Base-by-base conservation (phyloP, 2,797 vertebrate species). In the Orestias chungarensis region DNA sequence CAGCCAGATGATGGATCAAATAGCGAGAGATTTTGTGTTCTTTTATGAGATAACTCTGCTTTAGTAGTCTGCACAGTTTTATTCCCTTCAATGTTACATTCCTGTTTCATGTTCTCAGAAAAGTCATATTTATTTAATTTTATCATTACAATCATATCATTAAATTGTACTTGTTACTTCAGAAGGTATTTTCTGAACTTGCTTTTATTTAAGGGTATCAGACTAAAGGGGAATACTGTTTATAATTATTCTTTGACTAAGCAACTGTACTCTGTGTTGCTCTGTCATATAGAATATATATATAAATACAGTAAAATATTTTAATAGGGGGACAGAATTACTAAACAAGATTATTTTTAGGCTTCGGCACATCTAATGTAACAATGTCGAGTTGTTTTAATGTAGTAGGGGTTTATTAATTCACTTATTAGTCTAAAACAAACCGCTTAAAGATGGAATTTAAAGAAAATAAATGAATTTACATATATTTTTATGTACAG, bases 141-240 rank as follows among this genome's bases (percentile, higher is more conserved):
- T n/a, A n/a, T n/a, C n/a, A n/a, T n/a, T n/a, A n/a, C n/a, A n/a
- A n/a, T n/a, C n/a, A n/a, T n/a, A n/a, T n/a, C n/a, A n/a, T n/a
- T n/a, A n/a, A n/a, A n/a, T n/a, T n/a, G n/a, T n/a, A n/a, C n/a
- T n/a, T n/a, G n/a, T 42, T 35, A 42, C 14, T 40, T 38, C n/a
- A 38, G 33, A 38, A 61, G 33, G 57, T 12, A 38, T n/a, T 40
- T 20, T 35, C 6, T 40, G 11, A 20, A n/a, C 12, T 40, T 20
- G 59, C n/a, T 62, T 40, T 40, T 62, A 62, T 62, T 40, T n/a
- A 40, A 62, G 23, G 14, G 23, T n/a, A n/a, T 62, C 35, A 40
- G n/a, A 61, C 20, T 61, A 61, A 40, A 40, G 20, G 2, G 35
- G 23, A 62, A 42, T 40, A 40, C 23, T 11, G 3, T 62, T 62